Conservation (phyloP, 2,888 invertebrate genomes). For the Sinelater perroti region DNA sequence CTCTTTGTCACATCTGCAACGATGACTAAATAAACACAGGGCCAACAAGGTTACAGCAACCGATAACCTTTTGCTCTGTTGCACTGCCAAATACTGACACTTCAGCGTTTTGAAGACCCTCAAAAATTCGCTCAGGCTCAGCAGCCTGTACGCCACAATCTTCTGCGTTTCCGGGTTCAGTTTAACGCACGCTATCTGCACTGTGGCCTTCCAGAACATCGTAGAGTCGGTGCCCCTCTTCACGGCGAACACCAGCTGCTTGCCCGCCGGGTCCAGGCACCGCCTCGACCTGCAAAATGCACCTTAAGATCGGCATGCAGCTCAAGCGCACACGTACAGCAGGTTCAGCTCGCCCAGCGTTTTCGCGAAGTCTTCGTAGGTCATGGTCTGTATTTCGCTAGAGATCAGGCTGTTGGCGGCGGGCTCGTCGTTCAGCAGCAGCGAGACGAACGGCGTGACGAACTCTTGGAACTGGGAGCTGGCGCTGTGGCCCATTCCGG, state of each 20-base stretch:
- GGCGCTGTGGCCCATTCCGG: slow-evolving; percentile 48
- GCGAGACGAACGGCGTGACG: slow-evolving; percentile 40
- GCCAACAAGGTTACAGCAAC: neutral
- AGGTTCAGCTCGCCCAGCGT: slow-evolving; percentile 69
- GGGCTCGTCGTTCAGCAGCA: slow-evolving; percentile 48
- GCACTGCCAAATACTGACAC: slow-evolving; percentile 59
- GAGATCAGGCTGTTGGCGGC: slow-evolving; percentile 50
- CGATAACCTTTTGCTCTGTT: slow-evolving; percentile 51
- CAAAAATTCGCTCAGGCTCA: slow-evolving; percentile 72
- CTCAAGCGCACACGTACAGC: no score
- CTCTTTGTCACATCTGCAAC: slow-evolving; percentile 10
- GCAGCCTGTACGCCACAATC: slow-evolving; percentile 67
- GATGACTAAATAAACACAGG: neutral
- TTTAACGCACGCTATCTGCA: slow-evolving; percentile 72
- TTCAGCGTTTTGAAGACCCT: slow-evolving; percentile 67
- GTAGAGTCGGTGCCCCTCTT: slow-evolving; percentile 71
- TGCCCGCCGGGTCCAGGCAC: slow-evolving; percentile 69
- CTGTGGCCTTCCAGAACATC: slow-evolving; percentile 74
- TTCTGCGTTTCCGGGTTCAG: slow-evolving; percentile 64
- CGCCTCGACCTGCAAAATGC: slow-evolving; percentile 66
- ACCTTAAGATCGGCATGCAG: neutral
- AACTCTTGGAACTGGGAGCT: slow-evolving; percentile 49
- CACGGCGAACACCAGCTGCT: slow-evolving; percentile 71
- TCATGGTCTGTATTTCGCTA: slow-evolving; percentile 53
- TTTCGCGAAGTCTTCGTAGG: slow-evolving; percentile 69